Conservation (phyloP, 2,113 vertebrate genomes). For the Anser brachyrhynchus region DNA sequence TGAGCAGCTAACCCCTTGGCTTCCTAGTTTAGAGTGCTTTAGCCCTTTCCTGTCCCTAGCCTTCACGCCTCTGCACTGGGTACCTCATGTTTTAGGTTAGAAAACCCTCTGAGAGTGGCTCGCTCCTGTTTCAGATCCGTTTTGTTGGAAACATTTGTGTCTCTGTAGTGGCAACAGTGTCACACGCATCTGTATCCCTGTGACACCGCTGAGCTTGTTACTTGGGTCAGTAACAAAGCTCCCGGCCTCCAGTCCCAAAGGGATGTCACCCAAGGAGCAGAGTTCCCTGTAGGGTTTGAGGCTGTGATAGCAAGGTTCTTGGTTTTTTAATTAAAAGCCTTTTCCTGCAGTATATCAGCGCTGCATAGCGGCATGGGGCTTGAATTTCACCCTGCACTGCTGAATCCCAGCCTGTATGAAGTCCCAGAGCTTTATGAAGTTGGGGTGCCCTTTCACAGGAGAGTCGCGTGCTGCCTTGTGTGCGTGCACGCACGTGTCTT, state of each 20-base stretch:
- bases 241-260: background rate
- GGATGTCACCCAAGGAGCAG: background rate
- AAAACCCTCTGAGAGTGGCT: background rate
- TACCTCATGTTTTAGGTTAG: background rate
- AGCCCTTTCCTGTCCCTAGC: background rate
- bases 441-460: background rate
- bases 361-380: background rate
- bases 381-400: background rate
- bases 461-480: background rate
- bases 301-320: background rate
- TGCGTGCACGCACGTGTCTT: accelerated
- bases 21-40: background rate
- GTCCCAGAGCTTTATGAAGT: background rate
- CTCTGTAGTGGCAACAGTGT: accelerated
- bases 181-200: background rate
- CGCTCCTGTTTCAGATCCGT: background rate
- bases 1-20: background rate
- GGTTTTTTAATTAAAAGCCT: background rate
- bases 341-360: background rate
- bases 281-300: background rate
- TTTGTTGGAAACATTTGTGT: background rate
- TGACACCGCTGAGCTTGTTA: background rate
- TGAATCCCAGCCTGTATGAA: background rate
- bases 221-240: background rate
- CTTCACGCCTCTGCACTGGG: accelerated